Conservation (phyloP, 2,797 vertebrate genomes). For the Anabacerthia variegaticeps region DNA sequence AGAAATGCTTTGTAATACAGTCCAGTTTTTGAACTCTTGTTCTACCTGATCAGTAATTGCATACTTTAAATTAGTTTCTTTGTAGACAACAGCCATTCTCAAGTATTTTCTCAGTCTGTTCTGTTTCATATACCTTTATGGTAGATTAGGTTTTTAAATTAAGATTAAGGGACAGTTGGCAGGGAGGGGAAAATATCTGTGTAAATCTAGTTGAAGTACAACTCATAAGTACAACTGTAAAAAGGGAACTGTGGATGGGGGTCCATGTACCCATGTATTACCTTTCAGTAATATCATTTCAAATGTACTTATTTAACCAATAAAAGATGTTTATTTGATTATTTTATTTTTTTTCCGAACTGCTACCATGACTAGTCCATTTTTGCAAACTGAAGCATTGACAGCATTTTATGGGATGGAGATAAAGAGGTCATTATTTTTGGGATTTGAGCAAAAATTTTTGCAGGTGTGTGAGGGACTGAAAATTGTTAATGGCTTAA, state of each 20-base stretch:
- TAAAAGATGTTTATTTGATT: slow-evolving; percentile 7
- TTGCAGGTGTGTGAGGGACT: neutral
- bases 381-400: neutral
- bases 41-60: slow-evolving; percentile 45
- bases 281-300: neutral
- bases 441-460: neutral
- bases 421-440: neutral
- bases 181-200: neutral
- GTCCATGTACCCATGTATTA: neutral
- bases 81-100: slow-evolving; percentile 27
- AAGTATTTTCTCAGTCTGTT: slow-evolving; percentile 38
- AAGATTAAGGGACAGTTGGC: neutral
- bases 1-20: slow-evolving; percentile 62
- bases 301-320: slow-evolving; percentile 9
- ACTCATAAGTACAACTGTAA: neutral
- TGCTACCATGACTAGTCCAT: neutral
- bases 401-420: neutral
- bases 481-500: neutral
- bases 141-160: neutral
- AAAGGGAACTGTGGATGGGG: neutral
- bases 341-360: neutral
- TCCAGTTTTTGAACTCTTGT: slow-evolving; percentile 35
- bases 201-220: neutral
- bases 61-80: slow-evolving; percentile 55
- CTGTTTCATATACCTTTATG: slow-evolving; percentile 15